Percentiles rank a stretch among this genome's conserved stretches.
These are phyloP conservation scores for Adelosebastes latens DNA, from an alignment of 2,797 vertebrate genomes.

Conservation along the genomic window DNA sequence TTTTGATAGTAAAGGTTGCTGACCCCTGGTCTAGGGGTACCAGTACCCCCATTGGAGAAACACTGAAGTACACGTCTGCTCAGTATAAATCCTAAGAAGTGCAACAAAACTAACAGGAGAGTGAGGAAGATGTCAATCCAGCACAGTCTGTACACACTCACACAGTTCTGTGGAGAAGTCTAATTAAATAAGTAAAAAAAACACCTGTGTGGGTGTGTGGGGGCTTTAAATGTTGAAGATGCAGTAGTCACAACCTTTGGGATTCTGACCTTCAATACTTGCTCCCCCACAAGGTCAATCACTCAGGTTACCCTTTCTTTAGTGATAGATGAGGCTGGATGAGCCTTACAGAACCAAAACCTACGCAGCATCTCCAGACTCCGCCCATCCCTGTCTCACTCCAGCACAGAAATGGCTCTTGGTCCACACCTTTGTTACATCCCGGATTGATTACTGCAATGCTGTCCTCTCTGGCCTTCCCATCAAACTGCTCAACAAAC, in stretches of 20 bases:
- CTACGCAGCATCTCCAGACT: too few species aligned
- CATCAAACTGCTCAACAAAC: too few species aligned
- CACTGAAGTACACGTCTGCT: too few species aligned
- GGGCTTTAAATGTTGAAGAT: background rate
- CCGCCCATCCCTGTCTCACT: too few species aligned
- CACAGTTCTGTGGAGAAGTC: background rate
- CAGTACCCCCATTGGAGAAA: too few species aligned
- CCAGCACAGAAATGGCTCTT: too few species aligned
- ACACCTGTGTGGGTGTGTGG: background rate
- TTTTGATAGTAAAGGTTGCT: too few species aligned
- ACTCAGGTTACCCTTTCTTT: background rate
- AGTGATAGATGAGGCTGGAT: background rate
- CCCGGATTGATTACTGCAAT: background rate
- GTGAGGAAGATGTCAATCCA: conserved; percentile 3
- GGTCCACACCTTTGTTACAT: too few species aligned
- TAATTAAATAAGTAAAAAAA: background rate
- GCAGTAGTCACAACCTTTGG: background rate
- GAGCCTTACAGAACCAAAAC: background rate
- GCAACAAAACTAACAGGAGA: background rate
- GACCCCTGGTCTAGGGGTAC: too few species aligned
- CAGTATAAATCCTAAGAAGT: background rate
- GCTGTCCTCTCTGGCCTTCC: too few species aligned
- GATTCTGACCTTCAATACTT: background rate
- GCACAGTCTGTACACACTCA: background rate
- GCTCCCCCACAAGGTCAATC: background rate